A percentile compares a stretch with the other conserved stretches of the same genome.
Evolutionary conservation across 2,888 invertebrate genomes (phyloP).

Genomic region (Nasonia oneida): DNA sequence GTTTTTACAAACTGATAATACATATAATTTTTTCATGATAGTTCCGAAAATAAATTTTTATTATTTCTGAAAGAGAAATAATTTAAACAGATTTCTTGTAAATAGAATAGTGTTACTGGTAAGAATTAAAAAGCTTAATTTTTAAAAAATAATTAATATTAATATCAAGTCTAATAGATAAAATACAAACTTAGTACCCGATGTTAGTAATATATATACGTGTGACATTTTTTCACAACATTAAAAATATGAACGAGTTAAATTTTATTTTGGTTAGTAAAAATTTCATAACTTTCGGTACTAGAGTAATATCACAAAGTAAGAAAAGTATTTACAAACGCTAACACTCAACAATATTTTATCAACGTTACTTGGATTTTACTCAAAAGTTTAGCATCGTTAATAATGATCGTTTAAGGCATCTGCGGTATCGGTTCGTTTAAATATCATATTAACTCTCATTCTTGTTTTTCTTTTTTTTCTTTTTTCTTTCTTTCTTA

Average conservation of each 20-base stretch:
- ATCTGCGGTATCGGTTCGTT: neutral
- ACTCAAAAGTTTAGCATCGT: neutral
- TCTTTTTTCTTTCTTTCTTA: constrained; percentile 32
- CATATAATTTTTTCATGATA: neutral
- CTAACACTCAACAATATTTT: neutral
- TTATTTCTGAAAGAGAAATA: neutral
- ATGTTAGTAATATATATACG: neutral
- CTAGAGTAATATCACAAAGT: constrained; percentile 24
- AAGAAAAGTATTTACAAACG: neutral
- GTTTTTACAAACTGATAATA: neutral
- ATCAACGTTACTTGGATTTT: neutral
- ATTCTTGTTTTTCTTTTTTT: constrained; percentile 17
- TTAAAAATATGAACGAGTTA: neutral
- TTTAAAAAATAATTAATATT: neutral
- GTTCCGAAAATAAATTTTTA: neutral
- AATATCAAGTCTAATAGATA: neutral
- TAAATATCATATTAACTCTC: neutral
- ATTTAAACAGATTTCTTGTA: too few species aligned
- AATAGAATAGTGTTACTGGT: too few species aligned
- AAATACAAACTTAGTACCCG: neutral
- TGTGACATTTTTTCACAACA: neutral
- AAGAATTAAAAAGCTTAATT: too few species aligned
- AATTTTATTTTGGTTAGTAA: neutral
- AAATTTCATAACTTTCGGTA: neutral
- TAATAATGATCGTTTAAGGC: constrained; percentile 1